Evolutionary conservation across 2,888 invertebrate genomes (phyloP).

Genomic region (Willowsia nigromaculata): DNA sequence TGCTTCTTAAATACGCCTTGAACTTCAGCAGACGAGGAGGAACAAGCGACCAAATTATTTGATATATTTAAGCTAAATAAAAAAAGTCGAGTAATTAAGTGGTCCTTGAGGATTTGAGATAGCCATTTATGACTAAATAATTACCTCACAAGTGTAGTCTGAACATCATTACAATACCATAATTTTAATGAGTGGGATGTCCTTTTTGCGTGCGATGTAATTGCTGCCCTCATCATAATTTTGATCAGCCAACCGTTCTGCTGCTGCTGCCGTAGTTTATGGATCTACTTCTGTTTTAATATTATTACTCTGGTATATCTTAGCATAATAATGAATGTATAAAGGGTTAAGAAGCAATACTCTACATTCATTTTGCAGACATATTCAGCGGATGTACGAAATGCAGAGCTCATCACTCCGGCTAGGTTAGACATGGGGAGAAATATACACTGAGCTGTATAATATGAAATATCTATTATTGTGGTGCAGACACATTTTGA

Average conservation of each 20-base stretch:
- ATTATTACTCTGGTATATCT: neutral
- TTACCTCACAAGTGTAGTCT: slow-evolving; percentile 13
- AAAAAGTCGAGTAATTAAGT: slow-evolving; percentile 20
- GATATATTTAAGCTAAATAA: neutral
- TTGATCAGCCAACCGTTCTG: slow-evolving; percentile 4
- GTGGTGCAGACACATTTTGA: too few species aligned
- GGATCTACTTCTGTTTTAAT: too few species aligned
- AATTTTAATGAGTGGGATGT: slow-evolving; percentile 54
- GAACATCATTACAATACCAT: neutral
- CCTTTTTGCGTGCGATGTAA: slow-evolving; percentile 30
- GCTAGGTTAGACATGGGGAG: too few species aligned
- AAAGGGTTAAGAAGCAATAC: too few species aligned
- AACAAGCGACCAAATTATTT: neutral
- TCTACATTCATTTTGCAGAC: too few species aligned
- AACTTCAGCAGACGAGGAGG: neutral
- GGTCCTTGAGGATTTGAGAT: slow-evolving; percentile 18
- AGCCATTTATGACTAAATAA: slow-evolving; percentile 16
- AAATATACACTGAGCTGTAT: too few species aligned
- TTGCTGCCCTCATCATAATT: slow-evolving; percentile 42
- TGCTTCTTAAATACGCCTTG: neutral
- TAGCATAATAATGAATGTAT: neutral
- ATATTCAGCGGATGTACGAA: too few species aligned
- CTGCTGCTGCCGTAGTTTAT: neutral
- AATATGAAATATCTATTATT: too few species aligned
- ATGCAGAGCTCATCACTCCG: too few species aligned